Percentiles rank a stretch among this genome's conserved stretches.
phyloP scores from a whole-genome alignment of 2,888 invertebrate genomes.

The Julus scandinavius region DNA sequence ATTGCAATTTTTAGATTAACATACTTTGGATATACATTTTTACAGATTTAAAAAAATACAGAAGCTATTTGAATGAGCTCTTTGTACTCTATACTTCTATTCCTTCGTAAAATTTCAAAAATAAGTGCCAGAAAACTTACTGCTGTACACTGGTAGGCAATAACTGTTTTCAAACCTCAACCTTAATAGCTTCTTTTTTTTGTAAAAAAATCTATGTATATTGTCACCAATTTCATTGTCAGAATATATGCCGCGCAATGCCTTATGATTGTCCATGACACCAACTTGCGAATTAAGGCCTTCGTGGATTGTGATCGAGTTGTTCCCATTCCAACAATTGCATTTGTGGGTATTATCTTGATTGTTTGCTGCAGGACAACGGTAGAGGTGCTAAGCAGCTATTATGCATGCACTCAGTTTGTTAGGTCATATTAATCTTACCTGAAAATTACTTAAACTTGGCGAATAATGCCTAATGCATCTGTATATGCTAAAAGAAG shows the following conservation, averaged over 20 bases:
- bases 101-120: background rate
- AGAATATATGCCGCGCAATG: background rate
- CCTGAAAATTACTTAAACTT: background rate
- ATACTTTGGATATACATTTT: too few species aligned
- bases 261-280: background rate
- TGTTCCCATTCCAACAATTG: constrained; percentile 15
- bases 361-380: constrained; percentile 40
- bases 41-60: too few species aligned
- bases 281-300: background rate
- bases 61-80: too few species aligned
- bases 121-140: background rate
- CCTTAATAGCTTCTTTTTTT: background rate
- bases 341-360: background rate
- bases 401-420: background rate
- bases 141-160: background rate
- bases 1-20: too few species aligned
- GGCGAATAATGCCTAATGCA: background rate
- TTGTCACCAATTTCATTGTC: constrained; percentile 17
- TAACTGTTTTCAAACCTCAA: background rate
- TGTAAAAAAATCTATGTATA: background rate
- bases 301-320: constrained; percentile 17
- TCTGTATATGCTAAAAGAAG: background rate
- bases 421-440: background rate
- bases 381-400: background rate
- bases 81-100: background rate